Conservation (phyloP, 92 coral and sea anemone genomes). For the Palythoa caribaeorum region DNA sequence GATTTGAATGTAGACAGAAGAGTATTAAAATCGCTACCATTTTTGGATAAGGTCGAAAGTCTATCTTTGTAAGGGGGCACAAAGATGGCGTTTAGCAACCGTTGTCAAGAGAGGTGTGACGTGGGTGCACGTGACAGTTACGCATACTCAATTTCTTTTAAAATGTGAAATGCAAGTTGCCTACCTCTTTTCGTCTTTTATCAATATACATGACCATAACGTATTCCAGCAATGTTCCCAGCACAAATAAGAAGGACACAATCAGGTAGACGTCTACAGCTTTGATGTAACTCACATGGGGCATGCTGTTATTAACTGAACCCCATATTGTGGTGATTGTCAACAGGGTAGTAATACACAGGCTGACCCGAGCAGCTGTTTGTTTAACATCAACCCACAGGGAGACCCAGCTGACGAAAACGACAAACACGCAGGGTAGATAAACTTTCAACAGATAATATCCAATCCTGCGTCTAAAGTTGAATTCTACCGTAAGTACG, state of each 20-base stretch:
- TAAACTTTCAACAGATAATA: slow-evolving; percentile 85
- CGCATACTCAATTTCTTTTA: not conserved
- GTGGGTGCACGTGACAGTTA: too few relatives aligned
- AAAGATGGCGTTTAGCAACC: too few relatives aligned
- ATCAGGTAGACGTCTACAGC: slow-evolving; percentile 88
- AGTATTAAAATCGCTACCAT: too few relatives aligned
- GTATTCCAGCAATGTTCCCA: slow-evolving; percentile 83
- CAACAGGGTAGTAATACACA: slow-evolving; percentile 85
- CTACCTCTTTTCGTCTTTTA: slow-evolving; percentile 28
- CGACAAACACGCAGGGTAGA: slow-evolving; percentile 89
- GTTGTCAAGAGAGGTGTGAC: too few relatives aligned
- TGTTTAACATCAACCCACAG: slow-evolving; percentile 87
- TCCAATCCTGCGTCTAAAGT: slow-evolving; percentile 82
- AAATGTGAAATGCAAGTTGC: not conserved
- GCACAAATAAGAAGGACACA: slow-evolving; percentile 80
- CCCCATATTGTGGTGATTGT: slow-evolving; percentile 91
- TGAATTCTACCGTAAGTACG: slow-evolving; percentile 71
- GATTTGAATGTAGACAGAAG: too few relatives aligned
- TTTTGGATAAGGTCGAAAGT: too few relatives aligned
- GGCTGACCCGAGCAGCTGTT: slow-evolving; percentile 86
- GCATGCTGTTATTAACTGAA: slow-evolving; percentile 85
- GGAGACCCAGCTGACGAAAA: slow-evolving; percentile 88
- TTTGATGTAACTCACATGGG: slow-evolving; percentile 88
- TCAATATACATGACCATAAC: slow-evolving; percentile 57
- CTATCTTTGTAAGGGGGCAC: too few relatives aligned